Evolutionary conservation across 2,888 invertebrate genomes (phyloP), one percentile per base, ranked within the genome.

Genomic region (Eledone cirrhosa): DNA sequence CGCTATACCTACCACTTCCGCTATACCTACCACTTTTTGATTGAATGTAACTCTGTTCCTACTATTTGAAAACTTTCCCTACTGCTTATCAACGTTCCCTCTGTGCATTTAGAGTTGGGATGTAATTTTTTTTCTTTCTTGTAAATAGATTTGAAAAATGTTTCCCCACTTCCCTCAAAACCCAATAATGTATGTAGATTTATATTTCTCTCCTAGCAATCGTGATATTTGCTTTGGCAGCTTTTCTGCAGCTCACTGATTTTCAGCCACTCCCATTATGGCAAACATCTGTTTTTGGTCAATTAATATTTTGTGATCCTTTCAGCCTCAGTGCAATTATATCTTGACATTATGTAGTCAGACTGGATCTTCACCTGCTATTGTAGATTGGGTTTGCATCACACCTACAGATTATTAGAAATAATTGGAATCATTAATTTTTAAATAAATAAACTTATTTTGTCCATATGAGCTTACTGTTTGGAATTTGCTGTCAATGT

Each of bases 201-300:
- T 19, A 8, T 27, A 27, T 31, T 67, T 31, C 3, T 27, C 29
- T n/a, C 29, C 41, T 22, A 13, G 11, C 31, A 72, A 16, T 33
- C 69, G 2, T 33, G 33, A 33, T 31, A 27, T 24, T 72, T 33
- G n/a, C 72, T 72, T 33, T 41, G 41, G n/a, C 41, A 72, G 72
- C 72, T 72, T 72, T 72, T 72, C 31, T 67, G 31, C 67, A 67
- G 67, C 29, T 72, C 72, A 33, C 22, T 72, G 22, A 72, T 41
- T 72, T 72, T 72, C 8, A 72, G 14, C 41, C 41, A 16, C 13
- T 69, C 22, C 22, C 69, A 33, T 69, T 27, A 8, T 69, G n/a
- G 69, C 31, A 33, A 72, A 72, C 13, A 22, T 72, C 72, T 8
- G 41, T 22, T 41, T 22, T 29, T 72, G 72, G 22, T 72, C 72